Percentiles rank a stretch among this genome's conserved stretches.
phyloP scores from a whole-genome alignment of 1,140 invertebrate species.

The Saccostrea cuccullata region DNA sequence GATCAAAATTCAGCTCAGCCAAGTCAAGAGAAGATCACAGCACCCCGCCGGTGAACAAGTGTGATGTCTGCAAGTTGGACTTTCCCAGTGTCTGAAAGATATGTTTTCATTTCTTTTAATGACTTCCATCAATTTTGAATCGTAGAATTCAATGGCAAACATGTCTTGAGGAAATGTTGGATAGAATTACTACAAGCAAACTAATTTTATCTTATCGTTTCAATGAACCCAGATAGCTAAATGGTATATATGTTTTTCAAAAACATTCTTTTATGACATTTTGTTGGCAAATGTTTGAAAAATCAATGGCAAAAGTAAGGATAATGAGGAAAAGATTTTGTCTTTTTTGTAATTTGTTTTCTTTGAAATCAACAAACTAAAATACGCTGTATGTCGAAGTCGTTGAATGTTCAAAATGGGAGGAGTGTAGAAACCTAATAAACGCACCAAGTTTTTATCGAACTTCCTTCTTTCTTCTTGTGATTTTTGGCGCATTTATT shows the following conservation, averaged over 20 bases:
- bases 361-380: constrained; percentile 9
- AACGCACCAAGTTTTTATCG: constrained; percentile 25
- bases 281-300: constrained; percentile 30
- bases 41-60: not conserved
- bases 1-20: constrained; percentile 10
- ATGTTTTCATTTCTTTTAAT: constrained; percentile 35
- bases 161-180: not conserved
- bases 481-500: constrained; percentile 19
- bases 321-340: constrained; percentile 4
- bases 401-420: constrained; percentile 1
- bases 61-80: not conserved
- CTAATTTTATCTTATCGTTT: constrained; percentile 29
- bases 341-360: not conserved
- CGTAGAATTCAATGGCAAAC: constrained; percentile 16
- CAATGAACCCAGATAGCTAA: constrained; percentile 3
- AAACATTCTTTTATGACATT: constrained; percentile 36
- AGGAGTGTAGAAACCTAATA: constrained; percentile 34
- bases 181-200: constrained; percentile 2
- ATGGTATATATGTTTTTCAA: constrained; percentile 6
- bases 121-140: constrained; percentile 26
- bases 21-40: constrained; percentile 7
- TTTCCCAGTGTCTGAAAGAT: constrained; percentile 25
- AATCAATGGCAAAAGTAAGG: constrained; percentile 4
- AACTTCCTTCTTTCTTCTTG: not conserved
- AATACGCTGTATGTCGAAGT: constrained; percentile 6